phyloP scores from a whole-genome alignment of 1,140 invertebrate genomes.

The Brachionus rubens region DNA sequence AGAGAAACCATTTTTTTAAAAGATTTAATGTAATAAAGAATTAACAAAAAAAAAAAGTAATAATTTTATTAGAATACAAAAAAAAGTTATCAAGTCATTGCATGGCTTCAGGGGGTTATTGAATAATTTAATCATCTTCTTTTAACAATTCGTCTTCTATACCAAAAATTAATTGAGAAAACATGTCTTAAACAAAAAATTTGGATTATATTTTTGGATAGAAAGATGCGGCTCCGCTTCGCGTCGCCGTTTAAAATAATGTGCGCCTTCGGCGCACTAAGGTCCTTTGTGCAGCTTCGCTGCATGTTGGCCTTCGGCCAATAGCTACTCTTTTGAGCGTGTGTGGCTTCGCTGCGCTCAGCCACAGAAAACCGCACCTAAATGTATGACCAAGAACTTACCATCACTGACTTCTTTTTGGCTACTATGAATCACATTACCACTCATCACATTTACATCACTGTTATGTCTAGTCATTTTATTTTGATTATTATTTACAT shows the following conservation, averaged over 20 bases:
- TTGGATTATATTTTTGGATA: too few species aligned
- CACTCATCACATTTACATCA: not conserved
- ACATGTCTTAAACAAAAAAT: constrained; percentile 16
- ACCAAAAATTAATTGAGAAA: constrained; percentile 40
- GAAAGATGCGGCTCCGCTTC: too few species aligned
- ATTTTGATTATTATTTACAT: not conserved
- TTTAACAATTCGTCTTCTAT: constrained; percentile 45
- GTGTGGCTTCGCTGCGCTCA: too few species aligned
- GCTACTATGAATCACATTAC: not conserved
- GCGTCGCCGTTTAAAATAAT: too few species aligned
- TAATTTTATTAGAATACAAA: not conserved
- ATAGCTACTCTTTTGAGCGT: too few species aligned
- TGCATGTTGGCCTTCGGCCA: too few species aligned
- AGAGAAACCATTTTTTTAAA: too few species aligned
- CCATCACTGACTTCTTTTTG: constrained; percentile 22
- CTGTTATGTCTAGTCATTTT: not conserved
- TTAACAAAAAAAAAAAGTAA: not conserved
- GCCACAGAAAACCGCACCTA: too few species aligned
- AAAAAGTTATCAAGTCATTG: too few species aligned
- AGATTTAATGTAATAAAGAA: constrained; percentile 20
- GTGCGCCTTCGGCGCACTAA: too few species aligned
- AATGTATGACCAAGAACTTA: not conserved
- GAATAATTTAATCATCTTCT: not conserved
- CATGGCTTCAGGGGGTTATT: too few species aligned
- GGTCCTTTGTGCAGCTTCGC: too few species aligned